phyloP scores from a whole-genome alignment of 2,888 invertebrate genomes.

The Noctuana brunneofusca region DNA sequence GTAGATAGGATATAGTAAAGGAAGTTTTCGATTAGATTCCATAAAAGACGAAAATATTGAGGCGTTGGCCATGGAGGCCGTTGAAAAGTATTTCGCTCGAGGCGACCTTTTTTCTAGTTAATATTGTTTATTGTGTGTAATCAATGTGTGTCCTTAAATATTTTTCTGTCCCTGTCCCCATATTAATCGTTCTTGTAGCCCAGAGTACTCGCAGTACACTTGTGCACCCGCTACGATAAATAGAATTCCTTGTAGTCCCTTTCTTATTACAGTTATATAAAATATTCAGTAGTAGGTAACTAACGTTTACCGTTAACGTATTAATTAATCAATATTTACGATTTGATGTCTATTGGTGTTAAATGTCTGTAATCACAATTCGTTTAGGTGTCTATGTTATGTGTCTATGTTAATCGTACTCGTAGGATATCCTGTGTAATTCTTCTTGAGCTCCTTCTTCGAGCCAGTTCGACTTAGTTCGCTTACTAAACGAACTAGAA shows the following conservation, averaged over 20 bases:
- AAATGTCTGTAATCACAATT: constrained; percentile 6
- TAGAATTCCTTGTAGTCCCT: neutral
- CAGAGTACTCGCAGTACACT: constrained; percentile 11
- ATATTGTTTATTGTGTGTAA: constrained; percentile 1
- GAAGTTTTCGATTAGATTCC: constrained; percentile 3
- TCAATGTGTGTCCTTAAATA: neutral
- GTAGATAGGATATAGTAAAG: constrained; percentile 21
- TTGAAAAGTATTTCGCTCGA: constrained; percentile 9
- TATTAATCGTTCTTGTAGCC: constrained; percentile 7
- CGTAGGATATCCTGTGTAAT: constrained; percentile 23
- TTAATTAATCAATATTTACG: neutral
- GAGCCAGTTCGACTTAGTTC: constrained; percentile 9
- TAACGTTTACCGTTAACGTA: constrained; percentile 16
- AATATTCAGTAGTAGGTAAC: constrained; percentile 17
- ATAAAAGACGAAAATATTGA: constrained; percentile 5
- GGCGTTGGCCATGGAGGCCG: neutral
- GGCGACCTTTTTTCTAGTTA: neutral
- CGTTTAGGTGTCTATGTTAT: constrained; percentile 20
- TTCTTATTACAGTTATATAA: neutral
- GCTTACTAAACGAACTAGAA: neutral
- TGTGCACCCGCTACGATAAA: neutral
- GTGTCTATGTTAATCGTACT: constrained; percentile 20
- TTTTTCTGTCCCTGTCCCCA: constrained; percentile 3
- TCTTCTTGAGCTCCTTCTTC: constrained; percentile 7
- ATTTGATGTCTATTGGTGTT: constrained; percentile 20